Percentiles rank a stretch among this genome's conserved stretches.
Conservation (phyloP, 2,113 vertebrate genomes). For the Telmatochromis sp. region DNA sequence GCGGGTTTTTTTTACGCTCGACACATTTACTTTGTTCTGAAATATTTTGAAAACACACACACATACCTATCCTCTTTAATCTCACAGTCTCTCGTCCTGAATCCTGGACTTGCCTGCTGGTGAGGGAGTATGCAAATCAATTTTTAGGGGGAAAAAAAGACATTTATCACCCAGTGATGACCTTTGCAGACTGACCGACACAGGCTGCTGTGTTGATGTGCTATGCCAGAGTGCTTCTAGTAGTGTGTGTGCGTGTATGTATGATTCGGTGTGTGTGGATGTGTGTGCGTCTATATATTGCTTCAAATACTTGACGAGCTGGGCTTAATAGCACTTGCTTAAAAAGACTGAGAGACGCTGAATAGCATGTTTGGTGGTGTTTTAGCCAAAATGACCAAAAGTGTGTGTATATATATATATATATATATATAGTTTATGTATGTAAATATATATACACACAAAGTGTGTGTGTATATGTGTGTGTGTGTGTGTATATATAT, state of each 20-base stretch:
- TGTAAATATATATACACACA: background rate
- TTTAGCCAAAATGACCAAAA: slow-evolving; percentile 53
- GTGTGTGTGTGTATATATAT: fast-evolving
- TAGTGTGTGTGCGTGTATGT: background rate
- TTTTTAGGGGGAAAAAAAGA: background rate
- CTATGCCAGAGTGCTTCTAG: slow-evolving; percentile 28
- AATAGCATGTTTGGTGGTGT: slow-evolving; percentile 59
- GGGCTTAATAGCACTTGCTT: slow-evolving; percentile 55
- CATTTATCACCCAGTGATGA: slow-evolving; percentile 9
- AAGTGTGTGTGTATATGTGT: background rate
- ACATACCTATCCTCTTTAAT: background rate
- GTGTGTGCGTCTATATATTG: slow-evolving; percentile 6
- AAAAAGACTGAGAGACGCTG: slow-evolving; percentile 44
- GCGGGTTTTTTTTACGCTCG: background rate
- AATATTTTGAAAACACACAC: slow-evolving; percentile 15
- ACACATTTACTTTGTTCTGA: background rate
- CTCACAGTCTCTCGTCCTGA: slow-evolving; percentile 9
- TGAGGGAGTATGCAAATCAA: slow-evolving; percentile 50
- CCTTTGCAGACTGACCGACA: slow-evolving; percentile 34
- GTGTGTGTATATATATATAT: background rate
- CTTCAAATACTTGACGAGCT: slow-evolving; percentile 65
- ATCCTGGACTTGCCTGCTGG: slow-evolving; percentile 29
- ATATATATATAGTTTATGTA: slow-evolving; percentile 25
- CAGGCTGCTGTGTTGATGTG: slow-evolving; percentile 1
- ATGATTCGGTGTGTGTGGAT: background rate